Conservation (phyloP, 2,113 vertebrate species). For the Chamaea fasciata region DNA sequence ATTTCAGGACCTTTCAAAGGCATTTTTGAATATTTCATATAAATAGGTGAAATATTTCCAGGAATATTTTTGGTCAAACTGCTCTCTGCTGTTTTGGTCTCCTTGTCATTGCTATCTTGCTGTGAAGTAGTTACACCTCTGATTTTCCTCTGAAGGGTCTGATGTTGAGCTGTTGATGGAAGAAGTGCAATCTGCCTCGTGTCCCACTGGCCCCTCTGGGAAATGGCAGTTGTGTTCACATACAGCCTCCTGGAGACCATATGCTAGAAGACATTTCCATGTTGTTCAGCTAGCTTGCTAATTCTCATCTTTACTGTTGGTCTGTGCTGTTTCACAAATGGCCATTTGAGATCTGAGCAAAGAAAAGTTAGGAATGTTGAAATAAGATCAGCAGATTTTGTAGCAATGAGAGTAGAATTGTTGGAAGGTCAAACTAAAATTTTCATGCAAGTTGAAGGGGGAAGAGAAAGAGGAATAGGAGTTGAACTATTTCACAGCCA, state of each 20-base stretch:
- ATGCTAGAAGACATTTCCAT: neutral
- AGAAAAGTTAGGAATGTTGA: neutral
- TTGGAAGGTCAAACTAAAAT: neutral
- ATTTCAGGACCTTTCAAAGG: neutral
- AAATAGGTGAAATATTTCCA: neutral
- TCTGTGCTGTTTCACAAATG: neutral
- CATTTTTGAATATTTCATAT: neutral
- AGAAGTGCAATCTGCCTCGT: fast-evolving
- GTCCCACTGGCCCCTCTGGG: neutral
- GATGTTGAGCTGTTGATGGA: neutral
- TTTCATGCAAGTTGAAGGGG: neutral
- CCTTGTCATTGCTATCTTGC: fast-evolving
- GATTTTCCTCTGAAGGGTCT: neutral
- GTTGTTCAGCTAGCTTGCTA: neutral
- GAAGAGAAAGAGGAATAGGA: neutral
- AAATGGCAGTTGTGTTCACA: neutral
- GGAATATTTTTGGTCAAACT: neutral
- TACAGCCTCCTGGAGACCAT: neutral
- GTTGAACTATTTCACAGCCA: neutral
- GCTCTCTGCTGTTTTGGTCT: neutral
- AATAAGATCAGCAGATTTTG: neutral
- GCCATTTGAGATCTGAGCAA: neutral
- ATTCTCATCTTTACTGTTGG: neutral
- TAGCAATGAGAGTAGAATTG: neutral
- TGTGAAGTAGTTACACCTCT: neutral